Base-by-base conservation (phyloP, 1,140 invertebrate genomes). In the Aporrectodea caliginosa region DNA sequence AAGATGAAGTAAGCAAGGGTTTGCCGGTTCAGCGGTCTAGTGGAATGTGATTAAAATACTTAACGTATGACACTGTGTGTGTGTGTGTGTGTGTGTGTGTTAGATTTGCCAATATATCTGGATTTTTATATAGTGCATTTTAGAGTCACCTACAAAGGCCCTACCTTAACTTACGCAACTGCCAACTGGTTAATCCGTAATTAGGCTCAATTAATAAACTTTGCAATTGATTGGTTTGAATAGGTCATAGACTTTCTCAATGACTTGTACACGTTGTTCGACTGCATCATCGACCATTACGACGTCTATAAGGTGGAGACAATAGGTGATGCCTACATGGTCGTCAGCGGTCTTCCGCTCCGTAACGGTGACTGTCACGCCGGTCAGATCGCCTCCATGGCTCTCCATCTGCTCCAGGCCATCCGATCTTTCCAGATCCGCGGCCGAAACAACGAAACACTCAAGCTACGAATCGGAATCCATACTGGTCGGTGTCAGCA, bases 211-310 rank as follows among this genome's bases (percentile, higher is more conserved):
- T n/a, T n/a, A n/a, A n/a, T n/a, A n/a, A n/a, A n/a, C n/a, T n/a
- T n/a, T 16, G 0, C 95, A 95, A 0, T 91, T 97, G 83, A n/a
- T n/a, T n/a, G n/a, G n/a, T n/a, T n/a, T n/a, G n/a, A n/a, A n/a
- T 84, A 95, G 94, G 95, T 99, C 31, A 96, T 99, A 0, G 94
- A 97, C 85, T 90, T 99, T 1, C 92, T 99, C 14, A 99, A 99
- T 88, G 96, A 98, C 88, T 91, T 98, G 14, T 98, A 98, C 88
- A 96, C 96, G 16, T 93, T 94, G 81, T 98, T 98, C 86, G 97
- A 99, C 88, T 94, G 94, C 0, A 96, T 98, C 82, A 95, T 98
- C 80, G 96, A 95, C 86, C 93, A 97, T 83, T 99, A 96, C 84
- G 95, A 99, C 89, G 97, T 98, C 2, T 99, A 99, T 88, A 99